A percentile compares a stretch with the other conserved stretches of the same genome.
phyloP scores from a whole-genome alignment of 2,797 vertebrate species.

The Siniperca undulata region DNA sequence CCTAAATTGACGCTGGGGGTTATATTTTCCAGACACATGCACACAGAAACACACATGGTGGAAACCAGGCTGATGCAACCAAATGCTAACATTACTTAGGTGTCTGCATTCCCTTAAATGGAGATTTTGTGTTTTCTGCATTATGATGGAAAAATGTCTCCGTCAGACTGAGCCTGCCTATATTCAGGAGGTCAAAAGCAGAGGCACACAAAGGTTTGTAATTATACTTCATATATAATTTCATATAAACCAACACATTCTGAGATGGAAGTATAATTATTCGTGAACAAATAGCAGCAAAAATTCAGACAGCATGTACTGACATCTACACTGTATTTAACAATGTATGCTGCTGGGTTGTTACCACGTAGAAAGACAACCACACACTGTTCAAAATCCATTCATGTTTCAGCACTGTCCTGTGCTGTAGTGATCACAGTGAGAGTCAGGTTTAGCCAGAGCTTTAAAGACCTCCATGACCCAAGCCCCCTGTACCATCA shows the following conservation, averaged over 20 bases:
- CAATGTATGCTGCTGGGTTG: not conserved
- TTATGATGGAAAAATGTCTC: not conserved
- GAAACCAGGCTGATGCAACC: constrained; percentile 1
- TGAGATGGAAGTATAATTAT: not conserved
- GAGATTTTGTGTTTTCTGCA: not conserved
- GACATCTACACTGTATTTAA: not conserved
- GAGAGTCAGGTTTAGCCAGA: constrained; percentile 15
- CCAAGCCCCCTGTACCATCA: not conserved
- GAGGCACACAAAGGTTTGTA: constrained; percentile 1
- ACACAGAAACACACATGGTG: not conserved
- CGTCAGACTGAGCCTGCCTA: not conserved
- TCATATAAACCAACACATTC: not conserved
- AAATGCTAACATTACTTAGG: not conserved
- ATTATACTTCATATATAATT: not conserved
- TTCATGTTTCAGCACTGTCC: constrained; percentile 6
- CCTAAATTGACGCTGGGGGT: not conserved
- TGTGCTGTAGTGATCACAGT: not conserved
- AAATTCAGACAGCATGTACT: not conserved
- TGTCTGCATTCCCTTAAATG: not conserved
- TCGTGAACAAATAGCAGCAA: not conserved
- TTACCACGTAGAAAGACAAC: not conserved
- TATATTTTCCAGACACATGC: not conserved
- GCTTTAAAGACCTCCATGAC: not conserved
- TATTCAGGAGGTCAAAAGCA: constrained; percentile 5
- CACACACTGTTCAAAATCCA: not conserved